Conservation (phyloP, 2,888 invertebrate genomes). For the Papilio demoleus region DNA sequence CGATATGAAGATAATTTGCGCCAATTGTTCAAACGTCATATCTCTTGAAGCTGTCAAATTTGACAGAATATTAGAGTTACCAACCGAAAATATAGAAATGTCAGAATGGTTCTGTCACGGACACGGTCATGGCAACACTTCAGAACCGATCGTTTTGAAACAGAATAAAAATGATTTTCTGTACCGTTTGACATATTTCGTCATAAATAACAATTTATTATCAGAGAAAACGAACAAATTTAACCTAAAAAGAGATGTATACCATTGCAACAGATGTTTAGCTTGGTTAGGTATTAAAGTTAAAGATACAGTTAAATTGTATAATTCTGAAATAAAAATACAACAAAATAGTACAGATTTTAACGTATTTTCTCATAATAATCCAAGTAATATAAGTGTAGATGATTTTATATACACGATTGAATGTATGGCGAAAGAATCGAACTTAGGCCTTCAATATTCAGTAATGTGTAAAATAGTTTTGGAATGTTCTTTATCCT, state of each 20-base stretch:
- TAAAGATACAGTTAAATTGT: slow-evolving; percentile 76
- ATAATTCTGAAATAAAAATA: slow-evolving; percentile 83
- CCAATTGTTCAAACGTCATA: slow-evolving; percentile 75
- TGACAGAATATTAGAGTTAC: slow-evolving; percentile 84
- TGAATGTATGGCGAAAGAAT: slow-evolving; percentile 77
- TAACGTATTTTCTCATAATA: slow-evolving; percentile 61
- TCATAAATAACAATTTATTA: slow-evolving; percentile 70
- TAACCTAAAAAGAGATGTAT: slow-evolving; percentile 70
- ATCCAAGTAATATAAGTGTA: slow-evolving; percentile 57
- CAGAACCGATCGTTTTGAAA: slow-evolving; percentile 59
- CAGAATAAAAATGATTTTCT: slow-evolving; percentile 83
- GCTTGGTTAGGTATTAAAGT: slow-evolving; percentile 82
- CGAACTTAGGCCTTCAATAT: slow-evolving; percentile 75
- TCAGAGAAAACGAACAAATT: slow-evolving; percentile 74
- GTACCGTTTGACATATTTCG: slow-evolving; percentile 82
- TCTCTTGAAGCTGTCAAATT: slow-evolving; percentile 77
- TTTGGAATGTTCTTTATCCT: slow-evolving; percentile 74
- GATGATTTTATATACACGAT: slow-evolving; percentile 82
- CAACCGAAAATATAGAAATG: slow-evolving; percentile 83
- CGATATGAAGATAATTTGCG: slow-evolving; percentile 65
- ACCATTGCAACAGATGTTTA: slow-evolving; percentile 83
- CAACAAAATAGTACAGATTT: slow-evolving; percentile 55
- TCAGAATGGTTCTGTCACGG: slow-evolving; percentile 88
- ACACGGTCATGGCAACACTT: slow-evolving; percentile 60
- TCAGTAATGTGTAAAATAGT: slow-evolving; percentile 82